These are phyloP conservation scores for Cygnus atratus DNA, from an alignment of 2,113 vertebrate species.

Conservation along the genomic window DNA sequence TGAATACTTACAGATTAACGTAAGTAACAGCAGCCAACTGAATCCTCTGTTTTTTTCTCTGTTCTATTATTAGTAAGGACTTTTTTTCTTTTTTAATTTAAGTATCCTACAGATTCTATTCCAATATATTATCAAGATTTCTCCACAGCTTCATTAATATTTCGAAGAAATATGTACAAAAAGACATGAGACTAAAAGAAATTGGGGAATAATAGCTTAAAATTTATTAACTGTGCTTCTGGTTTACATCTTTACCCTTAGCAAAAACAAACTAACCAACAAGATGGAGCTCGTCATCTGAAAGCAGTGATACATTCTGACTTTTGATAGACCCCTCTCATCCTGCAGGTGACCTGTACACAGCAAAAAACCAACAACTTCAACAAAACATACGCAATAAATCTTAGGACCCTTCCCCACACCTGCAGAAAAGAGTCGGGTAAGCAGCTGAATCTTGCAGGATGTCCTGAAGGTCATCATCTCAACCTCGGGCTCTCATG, in stretches of 20 bases:
- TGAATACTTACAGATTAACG: background rate
- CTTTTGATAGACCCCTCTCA: background rate
- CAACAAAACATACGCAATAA: background rate
- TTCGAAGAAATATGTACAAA: background rate
- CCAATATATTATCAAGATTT: background rate
- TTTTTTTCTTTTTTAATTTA: background rate
- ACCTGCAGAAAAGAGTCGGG: conserved; percentile 38
- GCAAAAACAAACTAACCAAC: background rate
- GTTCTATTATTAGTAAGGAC: background rate
- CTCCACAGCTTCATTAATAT: background rate
- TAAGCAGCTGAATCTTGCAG: background rate
- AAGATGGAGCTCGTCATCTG: background rate
- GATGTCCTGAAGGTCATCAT: background rate
- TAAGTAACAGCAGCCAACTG: background rate
- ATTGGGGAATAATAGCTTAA: background rate
- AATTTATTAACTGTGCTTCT: background rate
- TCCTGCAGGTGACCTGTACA: background rate
- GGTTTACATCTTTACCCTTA: background rate
- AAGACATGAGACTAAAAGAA: background rate
- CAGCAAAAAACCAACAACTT: background rate
- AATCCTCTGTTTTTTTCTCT: background rate
- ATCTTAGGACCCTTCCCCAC: background rate
- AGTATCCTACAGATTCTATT: background rate
- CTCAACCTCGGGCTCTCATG: background rate
- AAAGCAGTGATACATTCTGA: background rate